Evolutionary conservation across 2,113 vertebrate species (phyloP).

Genomic region (Sisor rabdophorus): DNA sequence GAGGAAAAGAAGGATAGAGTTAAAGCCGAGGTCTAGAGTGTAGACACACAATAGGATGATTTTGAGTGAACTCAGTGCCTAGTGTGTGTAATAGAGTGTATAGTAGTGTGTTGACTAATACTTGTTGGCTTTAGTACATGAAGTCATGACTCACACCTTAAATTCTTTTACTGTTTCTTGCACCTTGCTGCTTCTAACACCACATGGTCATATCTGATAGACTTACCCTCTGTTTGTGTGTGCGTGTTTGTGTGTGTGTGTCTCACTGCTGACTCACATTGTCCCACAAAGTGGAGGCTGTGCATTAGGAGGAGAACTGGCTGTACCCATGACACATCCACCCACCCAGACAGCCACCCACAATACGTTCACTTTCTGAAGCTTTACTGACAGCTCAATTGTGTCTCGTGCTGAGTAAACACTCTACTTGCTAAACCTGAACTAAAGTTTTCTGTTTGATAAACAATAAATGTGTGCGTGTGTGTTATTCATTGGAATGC

Average conservation of each 20-base stretch:
- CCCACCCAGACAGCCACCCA: conserved; percentile 10
- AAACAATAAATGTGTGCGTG: conserved; percentile 25
- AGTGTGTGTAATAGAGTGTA: neutral
- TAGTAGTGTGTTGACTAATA: conserved; percentile 22
- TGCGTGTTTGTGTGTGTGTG: conserved; percentile 41
- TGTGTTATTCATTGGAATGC: conserved; percentile 43
- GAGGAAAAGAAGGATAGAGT: conserved; percentile 1
- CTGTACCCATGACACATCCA: conserved; percentile 58
- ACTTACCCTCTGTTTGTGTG: neutral
- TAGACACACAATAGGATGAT: conserved; percentile 13
- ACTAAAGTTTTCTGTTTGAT: neutral
- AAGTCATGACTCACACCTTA: conserved; percentile 44
- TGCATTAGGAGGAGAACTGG: conserved; percentile 45
- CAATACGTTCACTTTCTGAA: conserved; percentile 32
- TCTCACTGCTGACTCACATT: conserved; percentile 63
- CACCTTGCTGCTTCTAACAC: conserved; percentile 27
- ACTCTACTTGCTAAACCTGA: neutral
- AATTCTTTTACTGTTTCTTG: conserved; percentile 15
- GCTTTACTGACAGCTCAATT: conserved; percentile 36
- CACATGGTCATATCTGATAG: conserved; percentile 27
- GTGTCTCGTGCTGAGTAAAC: conserved; percentile 1
- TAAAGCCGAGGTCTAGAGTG: conserved; percentile 4
- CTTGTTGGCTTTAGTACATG: conserved; percentile 21
- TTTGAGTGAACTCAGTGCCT: conserved; percentile 18
- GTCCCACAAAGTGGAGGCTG: conserved; percentile 42